phyloP scores from a whole-genome alignment of 2,888 invertebrate genomes.

The Limnephilus lunatus region DNA sequence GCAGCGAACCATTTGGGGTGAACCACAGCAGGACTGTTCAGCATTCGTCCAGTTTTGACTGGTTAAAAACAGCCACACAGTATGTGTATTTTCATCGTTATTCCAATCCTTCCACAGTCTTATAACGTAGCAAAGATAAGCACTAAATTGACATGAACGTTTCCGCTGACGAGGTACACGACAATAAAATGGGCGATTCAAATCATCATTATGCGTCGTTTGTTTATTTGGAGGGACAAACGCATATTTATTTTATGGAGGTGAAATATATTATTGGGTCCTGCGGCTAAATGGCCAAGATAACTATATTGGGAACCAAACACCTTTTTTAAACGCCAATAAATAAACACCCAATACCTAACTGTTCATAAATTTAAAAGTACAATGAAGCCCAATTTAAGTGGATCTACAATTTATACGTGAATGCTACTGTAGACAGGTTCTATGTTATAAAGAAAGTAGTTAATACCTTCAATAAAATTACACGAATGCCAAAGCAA shows the following conservation, averaged over 20 bases:
- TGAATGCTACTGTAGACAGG: too few relatives aligned
- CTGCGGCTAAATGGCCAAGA: background rate
- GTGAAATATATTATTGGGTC: background rate
- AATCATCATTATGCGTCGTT: slow-evolving; percentile 7
- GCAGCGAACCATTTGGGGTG: too few relatives aligned
- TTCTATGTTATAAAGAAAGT: too few relatives aligned
- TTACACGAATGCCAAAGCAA: too few relatives aligned
- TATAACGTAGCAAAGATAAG: background rate
- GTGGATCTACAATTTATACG: background rate
- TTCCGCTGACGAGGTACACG: slow-evolving; percentile 24
- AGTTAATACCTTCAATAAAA: too few relatives aligned
- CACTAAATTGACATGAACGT: slow-evolving; percentile 3
- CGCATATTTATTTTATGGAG: background rate
- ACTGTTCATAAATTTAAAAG: background rate
- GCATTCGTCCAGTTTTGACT: background rate
- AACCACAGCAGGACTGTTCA: too few relatives aligned
- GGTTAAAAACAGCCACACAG: background rate
- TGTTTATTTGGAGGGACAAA: background rate
- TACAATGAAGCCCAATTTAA: background rate
- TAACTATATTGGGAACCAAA: background rate
- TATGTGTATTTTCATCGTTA: background rate
- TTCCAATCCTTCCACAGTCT: background rate
- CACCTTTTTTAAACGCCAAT: background rate
- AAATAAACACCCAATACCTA: background rate
- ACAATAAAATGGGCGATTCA: background rate